Conservation (phyloP, 2,113 vertebrate genomes). For the Spermophilus dauricus region DNA sequence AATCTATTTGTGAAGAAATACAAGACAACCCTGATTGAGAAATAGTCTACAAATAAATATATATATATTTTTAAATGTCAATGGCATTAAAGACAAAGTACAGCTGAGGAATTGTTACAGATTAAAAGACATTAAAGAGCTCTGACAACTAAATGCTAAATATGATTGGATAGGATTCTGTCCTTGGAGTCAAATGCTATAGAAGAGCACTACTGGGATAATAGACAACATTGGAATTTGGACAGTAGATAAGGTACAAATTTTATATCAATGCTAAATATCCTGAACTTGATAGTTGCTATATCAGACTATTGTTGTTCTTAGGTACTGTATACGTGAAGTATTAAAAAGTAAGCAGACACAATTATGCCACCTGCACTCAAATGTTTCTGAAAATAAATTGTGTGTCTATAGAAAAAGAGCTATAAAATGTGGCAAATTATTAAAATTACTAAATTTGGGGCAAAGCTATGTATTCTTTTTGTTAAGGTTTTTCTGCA, state of each 20-base stretch:
- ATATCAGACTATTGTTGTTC: background rate
- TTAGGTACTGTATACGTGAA: background rate
- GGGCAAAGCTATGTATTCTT: background rate
- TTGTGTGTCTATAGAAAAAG: background rate
- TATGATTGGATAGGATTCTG: background rate
- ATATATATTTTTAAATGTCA: background rate
- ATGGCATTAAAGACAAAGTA: background rate
- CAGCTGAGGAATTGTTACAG: background rate
- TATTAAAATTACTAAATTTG: conserved; percentile 34
- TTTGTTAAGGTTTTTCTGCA: background rate
- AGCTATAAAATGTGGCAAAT: background rate
- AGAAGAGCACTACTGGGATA: background rate
- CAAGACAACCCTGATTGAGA: background rate
- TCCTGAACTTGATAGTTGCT: background rate
- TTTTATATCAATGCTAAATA: background rate
- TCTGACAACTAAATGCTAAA: background rate
- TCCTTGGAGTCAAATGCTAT: background rate
- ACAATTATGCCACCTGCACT: background rate
- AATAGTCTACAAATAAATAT: conserved; percentile 7
- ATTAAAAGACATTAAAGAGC: background rate
- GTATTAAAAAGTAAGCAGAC: background rate
- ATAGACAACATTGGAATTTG: background rate
- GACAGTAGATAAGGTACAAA: background rate
- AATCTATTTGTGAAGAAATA: background rate
- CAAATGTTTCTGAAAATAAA: conserved; percentile 25